These are phyloP conservation scores for Taxidea taxus DNA, from an alignment of 2,113 vertebrate genomes.

Conservation along the genomic window DNA sequence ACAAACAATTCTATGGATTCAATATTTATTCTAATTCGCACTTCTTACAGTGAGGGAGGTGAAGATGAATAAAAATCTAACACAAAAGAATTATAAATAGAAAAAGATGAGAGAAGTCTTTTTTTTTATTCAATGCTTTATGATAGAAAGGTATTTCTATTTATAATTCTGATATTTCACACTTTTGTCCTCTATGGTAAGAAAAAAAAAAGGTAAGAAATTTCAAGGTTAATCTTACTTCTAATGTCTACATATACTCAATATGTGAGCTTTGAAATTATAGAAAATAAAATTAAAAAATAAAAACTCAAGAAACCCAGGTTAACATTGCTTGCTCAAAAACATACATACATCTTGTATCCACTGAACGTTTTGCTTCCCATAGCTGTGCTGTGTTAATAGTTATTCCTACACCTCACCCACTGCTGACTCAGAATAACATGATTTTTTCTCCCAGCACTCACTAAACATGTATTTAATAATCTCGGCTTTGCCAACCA, in stretches of 20 bases:
- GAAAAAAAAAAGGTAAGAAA: not conserved
- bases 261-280: conserved; percentile 19
- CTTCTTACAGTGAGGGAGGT: not conserved
- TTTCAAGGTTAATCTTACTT: conserved; percentile 13
- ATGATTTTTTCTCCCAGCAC: not conserved
- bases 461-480: not conserved
- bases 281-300: not conserved
- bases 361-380: not conserved
- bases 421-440: not conserved
- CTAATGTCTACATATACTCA: not conserved
- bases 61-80: conserved; percentile 11
- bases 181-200: not conserved
- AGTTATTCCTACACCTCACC: not conserved
- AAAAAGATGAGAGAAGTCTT: not conserved
- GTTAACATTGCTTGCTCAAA: not conserved
- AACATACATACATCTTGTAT: not conserved
- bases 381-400: not conserved
- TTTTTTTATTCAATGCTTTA: not conserved
- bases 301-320: not conserved
- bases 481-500: not conserved
- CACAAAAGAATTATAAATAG: not conserved
- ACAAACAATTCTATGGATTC: not conserved
- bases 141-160: not conserved
- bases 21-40: not conserved
- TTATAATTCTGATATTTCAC: not conserved